Conservation (phyloP, 2,113 vertebrate genomes). For the Cichladusa arquata region DNA sequence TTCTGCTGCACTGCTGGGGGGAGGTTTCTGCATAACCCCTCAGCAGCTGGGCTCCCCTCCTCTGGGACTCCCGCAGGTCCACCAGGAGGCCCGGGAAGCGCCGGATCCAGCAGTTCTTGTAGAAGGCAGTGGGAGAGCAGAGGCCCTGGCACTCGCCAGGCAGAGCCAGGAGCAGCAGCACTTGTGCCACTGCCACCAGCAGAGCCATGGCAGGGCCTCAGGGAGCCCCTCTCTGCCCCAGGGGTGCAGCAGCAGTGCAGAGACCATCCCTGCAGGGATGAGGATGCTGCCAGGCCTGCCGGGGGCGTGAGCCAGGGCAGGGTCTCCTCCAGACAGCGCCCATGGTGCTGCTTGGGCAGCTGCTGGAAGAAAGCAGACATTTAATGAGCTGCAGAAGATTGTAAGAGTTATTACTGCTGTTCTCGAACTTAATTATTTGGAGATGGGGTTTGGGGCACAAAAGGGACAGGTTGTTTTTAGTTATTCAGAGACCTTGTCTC, state of each 20-base stretch:
- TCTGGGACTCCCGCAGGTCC: slow-evolving; percentile 82
- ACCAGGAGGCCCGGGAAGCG: slow-evolving; percentile 85
- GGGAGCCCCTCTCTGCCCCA: neutral
- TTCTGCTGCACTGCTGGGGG: slow-evolving; percentile 83
- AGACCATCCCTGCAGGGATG: neutral
- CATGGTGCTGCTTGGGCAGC: neutral
- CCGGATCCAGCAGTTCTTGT: slow-evolving; percentile 92
- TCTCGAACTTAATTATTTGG: neutral
- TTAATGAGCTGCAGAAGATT: neutral
- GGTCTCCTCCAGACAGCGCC: neutral
- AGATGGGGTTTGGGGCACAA: neutral
- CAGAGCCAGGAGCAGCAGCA: slow-evolving; percentile 73
- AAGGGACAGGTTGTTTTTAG: neutral
- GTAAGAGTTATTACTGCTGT: neutral
- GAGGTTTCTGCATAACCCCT: slow-evolving; percentile 79
- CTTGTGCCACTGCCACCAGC: neutral
- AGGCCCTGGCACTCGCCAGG: slow-evolving; percentile 53
- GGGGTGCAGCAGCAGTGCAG: neutral
- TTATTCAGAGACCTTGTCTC: neutral
- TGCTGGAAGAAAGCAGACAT: neutral
- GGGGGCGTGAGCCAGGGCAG: neutral
- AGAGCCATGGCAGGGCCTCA: slow-evolving; percentile 69
- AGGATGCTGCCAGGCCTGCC: neutral
- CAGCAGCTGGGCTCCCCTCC: slow-evolving; percentile 84
- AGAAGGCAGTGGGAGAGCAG: slow-evolving; percentile 85